Conservation (phyloP, 2,888 invertebrate genomes). For the Tuta absoluta region DNA sequence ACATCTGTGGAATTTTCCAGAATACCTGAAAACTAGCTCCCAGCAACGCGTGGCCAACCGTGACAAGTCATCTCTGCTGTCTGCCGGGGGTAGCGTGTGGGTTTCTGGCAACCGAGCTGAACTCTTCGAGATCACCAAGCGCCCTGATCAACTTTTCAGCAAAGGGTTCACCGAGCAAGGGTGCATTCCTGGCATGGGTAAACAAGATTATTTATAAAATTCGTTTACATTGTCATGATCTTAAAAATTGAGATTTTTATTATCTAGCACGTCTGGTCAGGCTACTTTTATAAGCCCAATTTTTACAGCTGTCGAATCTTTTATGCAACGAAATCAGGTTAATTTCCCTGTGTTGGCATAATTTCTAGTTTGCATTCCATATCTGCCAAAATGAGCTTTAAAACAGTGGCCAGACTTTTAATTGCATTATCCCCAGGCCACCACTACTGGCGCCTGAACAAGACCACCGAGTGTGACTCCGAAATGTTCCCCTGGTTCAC, state of each 20-base stretch:
- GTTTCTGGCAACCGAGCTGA: neutral
- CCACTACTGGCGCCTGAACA: neutral
- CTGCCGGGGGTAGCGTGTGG: neutral
- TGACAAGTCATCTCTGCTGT: neutral
- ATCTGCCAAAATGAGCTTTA: neutral
- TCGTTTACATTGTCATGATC: too few relatives aligned
- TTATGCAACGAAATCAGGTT: too few relatives aligned
- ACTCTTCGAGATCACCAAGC: constrained; percentile 4
- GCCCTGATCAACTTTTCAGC: neutral
- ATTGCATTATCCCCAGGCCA: neutral
- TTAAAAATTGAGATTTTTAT: too few relatives aligned
- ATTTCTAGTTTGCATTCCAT: too few relatives aligned
- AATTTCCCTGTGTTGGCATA: too few relatives aligned
- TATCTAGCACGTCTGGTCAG: too few relatives aligned
- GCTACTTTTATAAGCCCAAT: too few relatives aligned
- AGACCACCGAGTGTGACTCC: neutral
- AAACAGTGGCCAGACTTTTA: too few relatives aligned
- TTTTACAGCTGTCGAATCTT: too few relatives aligned
- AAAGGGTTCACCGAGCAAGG: neutral
- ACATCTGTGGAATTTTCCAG: neutral
- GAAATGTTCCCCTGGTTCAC: constrained; percentile 3
- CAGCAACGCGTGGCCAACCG: neutral
- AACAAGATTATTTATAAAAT: neutral
- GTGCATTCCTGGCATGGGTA: neutral
- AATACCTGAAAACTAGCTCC: neutral